Conservation (phyloP, 2,888 invertebrate genomes). For the Ectemnius cavifrons region DNA sequence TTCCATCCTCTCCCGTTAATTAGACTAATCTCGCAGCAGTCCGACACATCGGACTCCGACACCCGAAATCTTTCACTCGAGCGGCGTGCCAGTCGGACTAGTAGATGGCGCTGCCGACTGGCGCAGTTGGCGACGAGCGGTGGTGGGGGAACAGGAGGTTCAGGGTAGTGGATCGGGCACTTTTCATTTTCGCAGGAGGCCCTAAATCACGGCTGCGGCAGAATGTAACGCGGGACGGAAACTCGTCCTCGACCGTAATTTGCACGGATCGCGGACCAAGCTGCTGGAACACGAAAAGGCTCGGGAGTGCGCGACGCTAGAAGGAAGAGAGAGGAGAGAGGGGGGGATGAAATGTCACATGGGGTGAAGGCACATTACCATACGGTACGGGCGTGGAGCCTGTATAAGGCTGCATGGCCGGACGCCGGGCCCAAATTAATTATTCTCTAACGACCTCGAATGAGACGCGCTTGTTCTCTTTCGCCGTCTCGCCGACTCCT, state of each 20-base stretch:
- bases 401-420: constrained; percentile 52
- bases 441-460: constrained; percentile 56
- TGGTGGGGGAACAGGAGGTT: constrained; percentile 1
- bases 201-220: constrained; percentile 51
- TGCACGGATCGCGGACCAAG: constrained; percentile 58
- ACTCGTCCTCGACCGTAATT: constrained; percentile 59
- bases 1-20: too few species aligned
- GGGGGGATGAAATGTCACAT: constrained; percentile 50
- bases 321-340: too few species aligned
- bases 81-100: too few species aligned
- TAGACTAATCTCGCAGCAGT: too few species aligned
- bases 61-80: too few species aligned
- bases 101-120: too few species aligned
- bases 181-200: constrained; percentile 45
- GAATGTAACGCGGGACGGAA: constrained; percentile 50
- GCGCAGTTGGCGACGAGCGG: too few species aligned
- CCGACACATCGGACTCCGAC: too few species aligned
- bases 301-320: constrained; percentile 15
- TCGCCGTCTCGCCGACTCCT: not conserved
- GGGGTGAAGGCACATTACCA: constrained; percentile 57
- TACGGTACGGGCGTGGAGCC: constrained; percentile 56
- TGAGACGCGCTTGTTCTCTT: constrained; percentile 38
- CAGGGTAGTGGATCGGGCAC: constrained; percentile 21
- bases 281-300: constrained; percentile 57
- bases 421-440: constrained; percentile 54